Conservation (phyloP, 2,797 vertebrate genomes). For the Eulemur rubriventer region DNA sequence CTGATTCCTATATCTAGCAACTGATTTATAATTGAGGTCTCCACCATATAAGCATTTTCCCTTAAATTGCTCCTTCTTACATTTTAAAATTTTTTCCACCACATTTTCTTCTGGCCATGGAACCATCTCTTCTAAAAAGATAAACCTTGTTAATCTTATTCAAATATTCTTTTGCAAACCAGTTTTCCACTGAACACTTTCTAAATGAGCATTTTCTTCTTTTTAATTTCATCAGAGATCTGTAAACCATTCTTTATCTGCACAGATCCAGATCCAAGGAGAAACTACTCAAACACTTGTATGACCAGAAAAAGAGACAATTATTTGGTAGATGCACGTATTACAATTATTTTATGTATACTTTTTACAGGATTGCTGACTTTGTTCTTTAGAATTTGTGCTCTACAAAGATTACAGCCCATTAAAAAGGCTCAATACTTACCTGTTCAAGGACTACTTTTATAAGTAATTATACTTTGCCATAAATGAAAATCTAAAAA, state of each 20-base stretch:
- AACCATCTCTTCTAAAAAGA: slow-evolving; percentile 29
- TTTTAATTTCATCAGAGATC: slow-evolving; percentile 10
- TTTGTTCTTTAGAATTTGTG: neutral
- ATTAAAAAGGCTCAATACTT: neutral
- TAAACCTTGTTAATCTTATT: neutral
- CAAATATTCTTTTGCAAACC: slow-evolving; percentile 14
- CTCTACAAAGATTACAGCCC: slow-evolving; percentile 29
- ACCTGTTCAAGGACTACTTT: neutral
- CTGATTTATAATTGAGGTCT: neutral
- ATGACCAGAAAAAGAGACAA: neutral
- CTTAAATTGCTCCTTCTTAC: neutral
- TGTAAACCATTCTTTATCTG: neutral
- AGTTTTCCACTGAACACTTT: neutral
- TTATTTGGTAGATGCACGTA: neutral
- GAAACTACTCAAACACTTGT: neutral
- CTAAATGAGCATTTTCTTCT: neutral
- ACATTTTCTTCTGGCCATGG: neutral
- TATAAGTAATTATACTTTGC: slow-evolving; percentile 40
- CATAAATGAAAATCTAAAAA: slow-evolving; percentile 42
- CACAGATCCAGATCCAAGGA: neutral
- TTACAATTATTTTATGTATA: neutral
- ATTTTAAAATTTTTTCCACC: neutral
- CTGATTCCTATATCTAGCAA: neutral
- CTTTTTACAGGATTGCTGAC: neutral
- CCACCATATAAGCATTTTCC: neutral